These are phyloP conservation scores for Helostoma temminkii DNA, from an alignment of 2,797 vertebrate genomes.

Conservation along the genomic window DNA sequence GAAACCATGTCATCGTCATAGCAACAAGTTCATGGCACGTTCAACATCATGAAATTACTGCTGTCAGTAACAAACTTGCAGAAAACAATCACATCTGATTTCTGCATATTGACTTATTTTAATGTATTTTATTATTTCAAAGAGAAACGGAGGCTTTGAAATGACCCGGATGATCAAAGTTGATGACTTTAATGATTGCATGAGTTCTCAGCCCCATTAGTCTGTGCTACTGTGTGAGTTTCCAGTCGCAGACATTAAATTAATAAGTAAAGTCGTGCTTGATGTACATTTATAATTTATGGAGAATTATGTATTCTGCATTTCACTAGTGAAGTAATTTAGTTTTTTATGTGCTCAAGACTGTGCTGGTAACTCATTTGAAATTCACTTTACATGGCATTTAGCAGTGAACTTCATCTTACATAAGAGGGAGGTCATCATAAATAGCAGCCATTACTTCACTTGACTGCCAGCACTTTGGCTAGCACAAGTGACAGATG, in stretches of 20 bases:
- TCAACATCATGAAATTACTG: constrained; percentile 18
- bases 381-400: constrained; percentile 43
- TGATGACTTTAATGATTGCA: constrained; percentile 44
- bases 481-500: constrained; percentile 17
- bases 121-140: neutral
- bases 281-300: constrained; percentile 63
- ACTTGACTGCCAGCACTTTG: constrained; percentile 11
- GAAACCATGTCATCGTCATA: constrained; percentile 70
- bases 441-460: constrained; percentile 29
- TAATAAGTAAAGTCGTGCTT: constrained; percentile 54
- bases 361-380: constrained; percentile 31
- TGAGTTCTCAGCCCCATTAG: constrained; percentile 40
- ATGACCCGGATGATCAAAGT: constrained; percentile 43
- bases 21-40: constrained; percentile 64
- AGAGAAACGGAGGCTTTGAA: constrained; percentile 3
- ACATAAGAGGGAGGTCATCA: constrained; percentile 33
- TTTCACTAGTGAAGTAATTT: constrained; percentile 47
- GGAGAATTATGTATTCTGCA: constrained; percentile 41
- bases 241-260: constrained; percentile 57
- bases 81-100: neutral
- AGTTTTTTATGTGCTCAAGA: constrained; percentile 34
- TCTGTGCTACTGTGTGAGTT: constrained; percentile 36
- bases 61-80: constrained; percentile 28
- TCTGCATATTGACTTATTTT: constrained; percentile 18
- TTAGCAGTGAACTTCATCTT: constrained; percentile 32